Evolutionary conservation across 2,888 invertebrate genomes (phyloP).

Genomic region (Crossocerus cetratus): DNA sequence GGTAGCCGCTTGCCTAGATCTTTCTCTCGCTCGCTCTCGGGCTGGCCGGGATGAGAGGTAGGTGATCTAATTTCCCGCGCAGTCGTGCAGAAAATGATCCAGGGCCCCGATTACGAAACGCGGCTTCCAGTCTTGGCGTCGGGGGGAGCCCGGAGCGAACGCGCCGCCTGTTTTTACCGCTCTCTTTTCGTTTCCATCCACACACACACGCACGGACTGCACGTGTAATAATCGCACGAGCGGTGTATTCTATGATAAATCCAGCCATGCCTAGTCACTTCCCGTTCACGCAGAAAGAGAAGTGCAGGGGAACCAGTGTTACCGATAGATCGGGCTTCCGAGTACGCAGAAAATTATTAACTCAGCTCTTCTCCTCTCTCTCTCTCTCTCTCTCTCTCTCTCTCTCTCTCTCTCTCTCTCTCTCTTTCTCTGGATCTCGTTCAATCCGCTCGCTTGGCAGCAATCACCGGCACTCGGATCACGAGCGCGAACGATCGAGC

Average conservation of each 20-base stretch:
- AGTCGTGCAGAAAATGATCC: constrained; percentile 77
- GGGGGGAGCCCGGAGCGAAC: constrained; percentile 59
- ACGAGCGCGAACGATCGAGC: too few species aligned
- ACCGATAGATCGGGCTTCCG: constrained; percentile 4
- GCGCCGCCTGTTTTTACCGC: constrained; percentile 64
- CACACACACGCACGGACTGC: too few species aligned
- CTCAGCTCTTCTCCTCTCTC: constrained; percentile 9
- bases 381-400: too few species aligned
- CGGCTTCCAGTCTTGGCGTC: constrained; percentile 74
- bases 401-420: too few species aligned
- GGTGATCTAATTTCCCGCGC: constrained; percentile 77
- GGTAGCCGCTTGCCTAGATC: constrained; percentile 53
- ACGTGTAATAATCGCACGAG: constrained; percentile 44
- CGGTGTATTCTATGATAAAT: background rate
- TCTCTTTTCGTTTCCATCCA: constrained; percentile 61
- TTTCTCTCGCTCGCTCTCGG: too few species aligned
- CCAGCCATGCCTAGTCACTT: constrained; percentile 54
- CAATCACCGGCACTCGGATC: too few species aligned
- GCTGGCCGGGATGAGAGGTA: constrained; percentile 71
- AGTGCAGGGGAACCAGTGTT: constrained; percentile 21
- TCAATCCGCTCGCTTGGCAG: background rate
- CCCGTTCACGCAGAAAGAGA: constrained; percentile 50
- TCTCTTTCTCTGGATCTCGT: background rate
- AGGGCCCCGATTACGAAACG: constrained; percentile 74
- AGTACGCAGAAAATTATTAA: constrained; percentile 45